Percentiles rank a stretch among this genome's conserved stretches.
Conservation (phyloP, 1,140 invertebrate species). For the Streblospio benedicti region DNA sequence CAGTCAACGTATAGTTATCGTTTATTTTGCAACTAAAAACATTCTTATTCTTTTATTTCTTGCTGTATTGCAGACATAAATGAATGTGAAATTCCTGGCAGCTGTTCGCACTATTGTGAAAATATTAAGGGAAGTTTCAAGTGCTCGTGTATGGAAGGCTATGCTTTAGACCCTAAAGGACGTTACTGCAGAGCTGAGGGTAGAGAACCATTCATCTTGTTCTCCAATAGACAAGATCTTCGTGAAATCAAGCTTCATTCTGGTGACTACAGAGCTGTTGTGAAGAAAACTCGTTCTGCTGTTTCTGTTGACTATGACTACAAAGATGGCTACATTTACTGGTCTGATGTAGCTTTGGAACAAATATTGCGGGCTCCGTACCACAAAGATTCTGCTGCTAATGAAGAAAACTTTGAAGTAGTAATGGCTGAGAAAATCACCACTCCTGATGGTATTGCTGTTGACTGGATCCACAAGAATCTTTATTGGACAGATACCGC, state of each 20-base stretch:
- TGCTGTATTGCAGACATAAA: constrained; percentile 77
- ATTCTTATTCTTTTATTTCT: constrained; percentile 26
- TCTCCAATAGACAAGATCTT: constrained; percentile 38
- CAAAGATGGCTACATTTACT: constrained; percentile 82
- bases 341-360: constrained; percentile 83
- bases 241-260: constrained; percentile 26
- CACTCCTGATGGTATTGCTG: constrained; percentile 83
- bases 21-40: not conserved
- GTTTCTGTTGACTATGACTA: constrained; percentile 54
- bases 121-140: constrained; percentile 87
- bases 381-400: constrained; percentile 80
- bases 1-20: too few species aligned
- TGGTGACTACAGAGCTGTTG: constrained; percentile 22
- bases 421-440: constrained; percentile 67
- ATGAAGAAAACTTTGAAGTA: constrained; percentile 61
- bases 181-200: constrained; percentile 64
- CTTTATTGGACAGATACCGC: constrained; percentile 94
- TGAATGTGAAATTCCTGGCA: constrained; percentile 74
- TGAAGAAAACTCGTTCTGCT: constrained; percentile 45
- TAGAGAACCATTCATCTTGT: constrained; percentile 29
- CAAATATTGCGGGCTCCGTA: constrained; percentile 56
- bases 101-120: constrained; percentile 83
- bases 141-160: constrained; percentile 79
- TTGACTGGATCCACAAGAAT: constrained; percentile 94
- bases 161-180: constrained; percentile 72